phyloP scores from a whole-genome alignment of 2,797 vertebrate species.

The Chiroxiphia lanceolata region DNA sequence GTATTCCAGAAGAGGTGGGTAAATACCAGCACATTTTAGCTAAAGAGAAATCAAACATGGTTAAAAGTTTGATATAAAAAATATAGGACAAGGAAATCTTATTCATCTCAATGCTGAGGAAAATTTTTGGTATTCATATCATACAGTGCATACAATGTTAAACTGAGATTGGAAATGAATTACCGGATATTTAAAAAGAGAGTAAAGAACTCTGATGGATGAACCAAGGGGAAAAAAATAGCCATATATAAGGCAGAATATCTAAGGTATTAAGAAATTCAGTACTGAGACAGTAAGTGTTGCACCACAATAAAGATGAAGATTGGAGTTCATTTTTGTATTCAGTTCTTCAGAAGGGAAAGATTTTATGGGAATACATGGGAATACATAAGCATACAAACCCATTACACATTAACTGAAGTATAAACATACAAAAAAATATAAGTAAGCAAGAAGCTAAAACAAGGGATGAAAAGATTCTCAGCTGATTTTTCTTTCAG shows the following conservation, averaged over 20 bases:
- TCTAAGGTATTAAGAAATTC: background rate
- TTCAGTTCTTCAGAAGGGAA: background rate
- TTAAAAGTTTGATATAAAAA: background rate
- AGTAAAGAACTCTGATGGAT: background rate
- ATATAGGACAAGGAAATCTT: background rate
- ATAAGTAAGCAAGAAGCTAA: background rate
- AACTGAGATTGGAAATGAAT: background rate
- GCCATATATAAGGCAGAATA: too few species aligned
- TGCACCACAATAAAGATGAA: background rate
- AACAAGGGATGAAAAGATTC: background rate
- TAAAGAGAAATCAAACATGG: background rate
- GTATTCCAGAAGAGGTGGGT: background rate
- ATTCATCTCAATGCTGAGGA: background rate
- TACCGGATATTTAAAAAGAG: background rate
- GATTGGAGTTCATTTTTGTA: fast-evolving
- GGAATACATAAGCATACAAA: background rate
- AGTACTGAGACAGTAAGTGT: background rate
- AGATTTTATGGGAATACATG: background rate
- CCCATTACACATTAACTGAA: background rate
- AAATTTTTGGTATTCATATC: background rate
- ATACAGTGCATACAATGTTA: background rate
- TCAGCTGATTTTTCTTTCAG: background rate
- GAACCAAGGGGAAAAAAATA: background rate
- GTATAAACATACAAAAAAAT: background rate
- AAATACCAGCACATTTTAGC: background rate